Evolutionary conservation across 2,797 vertebrate species (phyloP), one percentile per base, ranked within the genome.

Genomic region (Pelochelys cantorii): DNA sequence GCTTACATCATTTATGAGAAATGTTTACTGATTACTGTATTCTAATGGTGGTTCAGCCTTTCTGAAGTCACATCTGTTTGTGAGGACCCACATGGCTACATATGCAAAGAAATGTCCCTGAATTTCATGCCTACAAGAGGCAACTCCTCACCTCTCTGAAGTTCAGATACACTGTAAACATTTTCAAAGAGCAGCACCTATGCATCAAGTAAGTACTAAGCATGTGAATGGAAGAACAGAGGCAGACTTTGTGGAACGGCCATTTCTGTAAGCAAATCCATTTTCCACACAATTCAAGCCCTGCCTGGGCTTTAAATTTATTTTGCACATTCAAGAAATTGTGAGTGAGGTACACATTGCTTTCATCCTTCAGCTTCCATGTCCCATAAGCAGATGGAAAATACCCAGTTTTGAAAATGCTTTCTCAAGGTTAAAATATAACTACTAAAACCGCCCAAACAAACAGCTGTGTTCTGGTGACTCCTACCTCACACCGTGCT

Each of bases 361-460:
- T 82, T 84, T 3, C 52, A 87, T n/a, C 29, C 59, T 18, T 20
- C 68, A 6, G 9, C 56, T 89, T 93, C 79, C 75, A 8, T 79
- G 91, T 74, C 87, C 60, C 81, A 53, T 37, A 55, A 31, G 83
- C 27, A 52, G 55, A 79, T 71, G 25, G 84, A 88, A 94, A 80
- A 48, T 3, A 91, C 68, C 86, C 25, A 4, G 23, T 87, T 88
- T 34, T 79, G 56, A 90, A 56, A 59, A 42, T 57, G 27, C 29
- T 62, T 31, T 29, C 10, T 42, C 56, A 54, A 23, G 68, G 34
- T 13, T 71, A 90, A 42, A 62, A 20, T 13, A 34, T 75, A 92
- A 79, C 25, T 27, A 62, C 5, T 12, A 48, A 0, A 0, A 20
- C 56, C 15, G n/a, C 25, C 31, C 75, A 88, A 42, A 86, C 17